Evolutionary conservation across 2,797 vertebrate species (phyloP).

Genomic region (Myotis daubentonii): DNA sequence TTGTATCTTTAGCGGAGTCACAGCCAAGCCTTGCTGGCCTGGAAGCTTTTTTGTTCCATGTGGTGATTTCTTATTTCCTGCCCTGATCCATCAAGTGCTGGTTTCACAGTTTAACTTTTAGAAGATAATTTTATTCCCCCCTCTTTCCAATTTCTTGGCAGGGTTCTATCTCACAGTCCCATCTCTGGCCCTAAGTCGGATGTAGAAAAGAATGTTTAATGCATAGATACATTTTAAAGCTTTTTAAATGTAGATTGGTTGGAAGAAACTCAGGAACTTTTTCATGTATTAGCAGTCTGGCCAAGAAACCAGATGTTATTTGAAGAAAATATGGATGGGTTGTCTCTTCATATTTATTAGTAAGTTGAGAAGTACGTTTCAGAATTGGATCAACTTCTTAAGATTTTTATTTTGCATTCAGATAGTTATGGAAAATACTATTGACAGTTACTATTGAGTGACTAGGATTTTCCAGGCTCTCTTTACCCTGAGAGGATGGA

Average conservation of each 20-base stretch:
- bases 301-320: slow-evolving; percentile 67
- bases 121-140: slow-evolving; percentile 34
- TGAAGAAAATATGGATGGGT: slow-evolving; percentile 57
- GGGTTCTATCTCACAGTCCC: not conserved
- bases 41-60: not conserved
- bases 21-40: not conserved
- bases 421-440: slow-evolving; percentile 76
- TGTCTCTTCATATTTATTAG: slow-evolving; percentile 69
- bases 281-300: slow-evolving; percentile 53
- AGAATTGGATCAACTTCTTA: slow-evolving; percentile 76
- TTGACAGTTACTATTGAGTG: slow-evolving; percentile 69
- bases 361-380: slow-evolving; percentile 69
- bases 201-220: slow-evolving; percentile 35
- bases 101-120: slow-evolving; percentile 42
- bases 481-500: slow-evolving; percentile 72
- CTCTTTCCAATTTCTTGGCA: slow-evolving; percentile 42
- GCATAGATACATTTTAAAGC: slow-evolving; percentile 51
- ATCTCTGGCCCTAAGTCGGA: slow-evolving; percentile 24
- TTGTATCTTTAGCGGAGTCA: not conserved
- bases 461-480: slow-evolving; percentile 75
- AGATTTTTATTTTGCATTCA: slow-evolving; percentile 67
- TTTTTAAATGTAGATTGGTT: slow-evolving; percentile 58
- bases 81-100: not conserved
- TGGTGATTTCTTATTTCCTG: not conserved
- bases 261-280: slow-evolving; percentile 47